phyloP scores from a whole-genome alignment of 2,113 vertebrate genomes.

The Psittacara wagleri region DNA sequence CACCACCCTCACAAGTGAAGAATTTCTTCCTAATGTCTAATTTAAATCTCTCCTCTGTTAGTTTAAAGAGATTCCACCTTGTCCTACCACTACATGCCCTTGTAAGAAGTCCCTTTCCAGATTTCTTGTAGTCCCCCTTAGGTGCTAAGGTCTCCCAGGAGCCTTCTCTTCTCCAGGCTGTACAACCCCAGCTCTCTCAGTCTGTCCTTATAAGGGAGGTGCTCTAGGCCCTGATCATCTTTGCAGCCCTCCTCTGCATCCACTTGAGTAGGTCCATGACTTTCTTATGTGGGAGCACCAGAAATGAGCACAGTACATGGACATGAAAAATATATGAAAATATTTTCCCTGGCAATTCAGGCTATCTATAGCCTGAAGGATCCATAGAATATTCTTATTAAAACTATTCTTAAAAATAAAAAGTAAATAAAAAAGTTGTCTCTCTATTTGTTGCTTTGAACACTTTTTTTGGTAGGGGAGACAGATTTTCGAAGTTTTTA shows the following conservation, averaged over 20 bases:
- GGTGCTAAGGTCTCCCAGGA: neutral
- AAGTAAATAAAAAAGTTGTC: neutral
- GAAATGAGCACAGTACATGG: neutral
- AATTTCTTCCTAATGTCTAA: neutral
- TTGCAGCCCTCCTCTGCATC: neutral
- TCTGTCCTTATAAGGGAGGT: fast-evolving
- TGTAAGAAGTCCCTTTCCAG: neutral
- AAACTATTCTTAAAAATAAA: neutral
- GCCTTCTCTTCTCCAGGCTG: neutral
- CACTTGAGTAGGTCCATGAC: neutral
- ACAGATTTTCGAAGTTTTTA: neutral
- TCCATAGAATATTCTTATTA: neutral
- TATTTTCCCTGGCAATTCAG: neutral
- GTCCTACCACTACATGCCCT: fast-evolving
- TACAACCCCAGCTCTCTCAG: neutral
- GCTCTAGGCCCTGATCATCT: neutral
- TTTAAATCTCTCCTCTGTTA: neutral
- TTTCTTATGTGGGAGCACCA: neutral
- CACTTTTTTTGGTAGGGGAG: neutral
- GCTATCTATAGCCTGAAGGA: neutral
- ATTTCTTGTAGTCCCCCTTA: neutral
- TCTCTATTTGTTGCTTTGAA: neutral
- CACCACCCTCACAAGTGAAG: fast-evolving
- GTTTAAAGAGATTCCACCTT: neutral
- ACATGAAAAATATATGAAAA: neutral